Evolutionary conservation across 2,888 invertebrate genomes (phyloP), one percentile per base, ranked within the genome.

Genomic region (Drosophila villosipedis): DNA sequence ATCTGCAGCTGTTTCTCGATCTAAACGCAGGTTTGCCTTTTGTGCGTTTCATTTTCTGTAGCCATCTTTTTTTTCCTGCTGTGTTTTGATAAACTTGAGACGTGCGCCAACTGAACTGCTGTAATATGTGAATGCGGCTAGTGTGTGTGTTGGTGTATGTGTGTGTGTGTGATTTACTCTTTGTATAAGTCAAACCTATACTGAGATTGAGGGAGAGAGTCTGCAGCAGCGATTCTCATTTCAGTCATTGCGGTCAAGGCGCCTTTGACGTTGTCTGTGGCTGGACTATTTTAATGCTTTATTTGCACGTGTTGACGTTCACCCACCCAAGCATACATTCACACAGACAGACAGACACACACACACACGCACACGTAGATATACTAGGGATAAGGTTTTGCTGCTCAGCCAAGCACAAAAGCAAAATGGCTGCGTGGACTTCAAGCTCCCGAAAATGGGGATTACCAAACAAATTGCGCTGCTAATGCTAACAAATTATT

Each of bases 231-330:
- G 60, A 59, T 78, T 78, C 76, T 73, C 82, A 82, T 80, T 83
- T 78, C 78, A 87, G 84, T 75, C 89, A 82, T 86, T 87, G 90
- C 82, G 87, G 87, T 90, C 87, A 87, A 86, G 89, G 82, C 89
- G 74, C 70, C 79, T 73, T 82, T 84, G 74, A 72, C 76, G 60
- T 69, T 64, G 66, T 67, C 58, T 72, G 52, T 73, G 73, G 68
- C 54, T 60, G 66, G 62, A 53, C 84, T 78, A 77, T 81, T 85
- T 88, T 80, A 87, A 90, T 88, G 74, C 81, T 81, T 85, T 90
- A 86, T 89, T 86, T 87, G 87, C 91, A 87, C 91, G 87, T 90
- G 91, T 77, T 80, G 87, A 86, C 89, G 75, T 65, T 50, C 57
- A 43, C n/a, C 54, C 69, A 30, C 57, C 6, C 62, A 43, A 33